Percentiles rank a stretch among this genome's conserved stretches.
Evolutionary conservation across 2,797 vertebrate genomes (phyloP).

Genomic region (Tragopan temminckii): DNA sequence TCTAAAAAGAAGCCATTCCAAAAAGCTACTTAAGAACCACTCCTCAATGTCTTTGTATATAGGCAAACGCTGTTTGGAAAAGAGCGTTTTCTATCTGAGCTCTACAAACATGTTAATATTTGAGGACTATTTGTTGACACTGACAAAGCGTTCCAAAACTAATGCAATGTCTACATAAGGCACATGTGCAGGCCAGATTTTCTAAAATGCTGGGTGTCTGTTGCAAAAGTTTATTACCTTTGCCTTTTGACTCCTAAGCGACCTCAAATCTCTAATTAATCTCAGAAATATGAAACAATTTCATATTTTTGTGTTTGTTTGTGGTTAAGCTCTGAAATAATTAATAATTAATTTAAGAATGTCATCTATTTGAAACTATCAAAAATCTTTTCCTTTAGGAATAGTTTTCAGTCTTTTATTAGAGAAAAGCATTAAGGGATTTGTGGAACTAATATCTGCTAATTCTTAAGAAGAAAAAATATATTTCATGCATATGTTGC

Average conservation of each 20-base stretch:
- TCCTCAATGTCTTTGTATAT: neutral
- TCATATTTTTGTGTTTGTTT: neutral
- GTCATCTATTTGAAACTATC: neutral
- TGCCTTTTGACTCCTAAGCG: neutral
- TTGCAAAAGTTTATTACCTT: neutral
- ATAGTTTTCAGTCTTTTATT: slow-evolving; percentile 30
- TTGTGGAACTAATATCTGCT: slow-evolving; percentile 36
- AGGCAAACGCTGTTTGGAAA: neutral
- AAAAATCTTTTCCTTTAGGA: slow-evolving; percentile 20
- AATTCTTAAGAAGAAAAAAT: slow-evolving; percentile 26
- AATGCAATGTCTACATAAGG: neutral
- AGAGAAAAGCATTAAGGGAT: neutral
- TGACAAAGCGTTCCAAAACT: neutral
- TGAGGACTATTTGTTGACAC: neutral
- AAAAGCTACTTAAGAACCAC: neutral
- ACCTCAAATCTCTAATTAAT: neutral
- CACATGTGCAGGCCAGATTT: neutral
- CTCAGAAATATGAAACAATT: neutral
- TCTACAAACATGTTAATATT: neutral
- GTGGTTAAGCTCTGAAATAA: neutral
- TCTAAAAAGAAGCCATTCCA: neutral
- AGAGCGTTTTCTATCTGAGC: neutral
- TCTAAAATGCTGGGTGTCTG: neutral
- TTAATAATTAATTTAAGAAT: slow-evolving; percentile 6
- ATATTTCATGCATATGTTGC: neutral